Percentiles rank a stretch among this genome's conserved stretches.
Evolutionary conservation across 1,140 invertebrate genomes (phyloP).

Genomic region (Scaptomyza pallida): DNA sequence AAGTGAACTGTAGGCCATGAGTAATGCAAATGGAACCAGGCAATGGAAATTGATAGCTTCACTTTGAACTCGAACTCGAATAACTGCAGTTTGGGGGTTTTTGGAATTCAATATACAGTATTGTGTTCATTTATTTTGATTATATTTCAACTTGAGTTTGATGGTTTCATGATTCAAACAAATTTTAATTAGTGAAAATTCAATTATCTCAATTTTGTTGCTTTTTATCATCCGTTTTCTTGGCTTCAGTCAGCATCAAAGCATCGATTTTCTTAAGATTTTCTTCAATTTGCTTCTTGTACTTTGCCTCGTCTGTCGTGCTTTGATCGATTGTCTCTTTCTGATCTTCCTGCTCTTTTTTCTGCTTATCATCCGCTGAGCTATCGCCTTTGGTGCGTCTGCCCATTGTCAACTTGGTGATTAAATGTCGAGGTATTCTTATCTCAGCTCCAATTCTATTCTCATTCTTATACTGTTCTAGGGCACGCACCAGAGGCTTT

Average conservation of each 20-base stretch:
- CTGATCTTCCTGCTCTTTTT: neutral
- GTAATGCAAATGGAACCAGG: conserved; percentile 60
- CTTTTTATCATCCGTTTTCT: conserved; percentile 2
- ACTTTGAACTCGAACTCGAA: conserved; percentile 17
- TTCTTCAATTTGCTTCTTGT: conserved; percentile 31
- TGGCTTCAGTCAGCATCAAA: conserved; percentile 38
- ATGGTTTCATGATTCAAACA: conserved; percentile 3
- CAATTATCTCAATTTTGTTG: neutral
- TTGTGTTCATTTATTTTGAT: conserved; percentile 1
- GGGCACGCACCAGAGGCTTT: conserved; percentile 57
- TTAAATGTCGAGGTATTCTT: conserved; percentile 47
- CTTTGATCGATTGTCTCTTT: neutral
- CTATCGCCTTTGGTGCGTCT: conserved; percentile 62
- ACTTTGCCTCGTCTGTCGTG: conserved; percentile 19
- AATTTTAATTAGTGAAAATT: neutral
- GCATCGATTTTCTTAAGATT: conserved; percentile 61
- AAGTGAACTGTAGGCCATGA: conserved; percentile 37
- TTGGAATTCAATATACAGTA: conserved; percentile 51
- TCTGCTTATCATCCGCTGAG: neutral
- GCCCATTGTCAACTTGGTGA: conserved; percentile 61
- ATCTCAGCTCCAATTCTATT: conserved; percentile 59
- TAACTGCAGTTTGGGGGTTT: conserved; percentile 37
- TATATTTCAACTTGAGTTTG: conserved; percentile 33
- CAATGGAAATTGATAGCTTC: conserved; percentile 55
- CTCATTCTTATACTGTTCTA: conserved; percentile 58